These are phyloP conservation scores for Aethes cnicana DNA, from an alignment of 2,888 invertebrate species.

Conservation along the genomic window DNA sequence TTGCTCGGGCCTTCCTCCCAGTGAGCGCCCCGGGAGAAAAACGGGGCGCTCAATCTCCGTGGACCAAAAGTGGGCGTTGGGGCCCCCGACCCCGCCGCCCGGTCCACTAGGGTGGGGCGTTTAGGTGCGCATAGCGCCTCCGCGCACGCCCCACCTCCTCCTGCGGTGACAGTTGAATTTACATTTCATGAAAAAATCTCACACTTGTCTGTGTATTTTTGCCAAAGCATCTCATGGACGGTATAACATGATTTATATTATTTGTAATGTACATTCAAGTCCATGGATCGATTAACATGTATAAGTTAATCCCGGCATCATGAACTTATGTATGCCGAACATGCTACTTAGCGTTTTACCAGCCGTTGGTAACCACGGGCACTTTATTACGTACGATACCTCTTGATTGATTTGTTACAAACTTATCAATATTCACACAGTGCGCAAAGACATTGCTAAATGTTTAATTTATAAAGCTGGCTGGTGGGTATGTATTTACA, in stretches of 20 bases:
- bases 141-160: too few relatives aligned
- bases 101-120: too few relatives aligned
- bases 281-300: conserved; percentile 43
- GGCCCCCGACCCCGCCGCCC: too few relatives aligned
- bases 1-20: too few relatives aligned
- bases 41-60: too few relatives aligned
- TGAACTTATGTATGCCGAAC: conserved; percentile 51
- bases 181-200: too few relatives aligned
- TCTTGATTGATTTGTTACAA: conserved; percentile 3
- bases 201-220: neutral
- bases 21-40: too few relatives aligned
- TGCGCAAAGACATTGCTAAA: conserved; percentile 15
- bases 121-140: too few relatives aligned
- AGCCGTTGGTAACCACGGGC: neutral
- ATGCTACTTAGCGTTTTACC: conserved; percentile 42
- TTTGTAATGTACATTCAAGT: conserved; percentile 31
- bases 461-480: conserved; percentile 27
- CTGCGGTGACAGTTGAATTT: too few relatives aligned
- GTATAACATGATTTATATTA: conserved; percentile 5
- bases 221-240: neutral
- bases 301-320: conserved; percentile 48
- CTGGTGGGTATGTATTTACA: neutral
- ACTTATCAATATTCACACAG: conserved; percentile 24
- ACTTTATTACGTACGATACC: neutral
- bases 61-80: too few relatives aligned